phyloP scores from a whole-genome alignment of 1,140 invertebrate genomes.

The Drosophila obscura region DNA sequence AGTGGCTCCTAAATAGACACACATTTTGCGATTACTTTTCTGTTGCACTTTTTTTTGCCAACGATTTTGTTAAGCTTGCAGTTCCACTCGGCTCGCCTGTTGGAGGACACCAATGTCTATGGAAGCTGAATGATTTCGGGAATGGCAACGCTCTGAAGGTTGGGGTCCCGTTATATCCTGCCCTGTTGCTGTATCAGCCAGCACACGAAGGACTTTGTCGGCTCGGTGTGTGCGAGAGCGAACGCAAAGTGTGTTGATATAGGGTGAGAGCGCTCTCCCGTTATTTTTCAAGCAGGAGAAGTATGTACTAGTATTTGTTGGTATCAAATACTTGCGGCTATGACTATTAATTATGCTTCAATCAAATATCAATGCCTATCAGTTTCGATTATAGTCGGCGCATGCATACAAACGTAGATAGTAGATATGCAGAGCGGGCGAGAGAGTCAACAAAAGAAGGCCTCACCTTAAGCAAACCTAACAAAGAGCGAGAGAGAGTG shows the following conservation, averaged over 20 bases:
- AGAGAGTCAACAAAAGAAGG: not conserved
- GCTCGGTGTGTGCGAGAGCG: not conserved
- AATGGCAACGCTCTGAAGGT: constrained; percentile 31
- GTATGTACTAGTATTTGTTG: too few species aligned
- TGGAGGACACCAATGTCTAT: constrained; percentile 4
- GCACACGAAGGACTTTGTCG: constrained; percentile 23
- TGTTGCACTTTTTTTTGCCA: not conserved
- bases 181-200: constrained; percentile 39
- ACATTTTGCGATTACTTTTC: constrained; percentile 36
- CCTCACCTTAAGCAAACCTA: too few species aligned
- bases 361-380: too few species aligned
- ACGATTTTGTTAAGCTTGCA: not conserved
- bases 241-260: too few species aligned
- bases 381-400: too few species aligned
- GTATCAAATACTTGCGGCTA: too few species aligned
- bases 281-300: constrained; percentile 18
- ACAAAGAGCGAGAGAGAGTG: not conserved
- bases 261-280: not conserved
- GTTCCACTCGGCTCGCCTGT: not conserved
- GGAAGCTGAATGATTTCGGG: constrained; percentile 6
- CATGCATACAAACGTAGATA: not conserved
- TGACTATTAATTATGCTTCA: too few species aligned
- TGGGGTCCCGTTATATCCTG: constrained; percentile 30
- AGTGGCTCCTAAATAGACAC: constrained; percentile 71
- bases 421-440: not conserved